A percentile compares a stretch with the other conserved stretches of the same genome.
Evolutionary conservation across 2,888 invertebrate genomes (phyloP).

Genomic region (Plebejus anna): DNA sequence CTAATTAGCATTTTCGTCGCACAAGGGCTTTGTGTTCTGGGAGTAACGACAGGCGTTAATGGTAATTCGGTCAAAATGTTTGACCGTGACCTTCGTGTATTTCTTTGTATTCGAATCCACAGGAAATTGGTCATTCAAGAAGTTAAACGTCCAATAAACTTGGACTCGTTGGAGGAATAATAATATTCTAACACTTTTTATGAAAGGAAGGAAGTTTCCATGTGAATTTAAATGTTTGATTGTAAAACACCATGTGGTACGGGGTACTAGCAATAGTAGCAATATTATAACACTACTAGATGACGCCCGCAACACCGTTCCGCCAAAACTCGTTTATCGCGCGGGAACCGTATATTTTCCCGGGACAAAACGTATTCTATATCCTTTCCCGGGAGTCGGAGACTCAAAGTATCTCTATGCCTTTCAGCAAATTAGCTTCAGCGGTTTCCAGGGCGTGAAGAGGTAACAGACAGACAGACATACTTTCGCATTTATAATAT

Average conservation of each 20-base stretch:
- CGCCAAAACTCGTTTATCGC: too few species aligned
- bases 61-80: constrained; percentile 7
- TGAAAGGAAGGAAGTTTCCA: background rate
- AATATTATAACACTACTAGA: too few species aligned
- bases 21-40: background rate
- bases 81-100: constrained; percentile 1
- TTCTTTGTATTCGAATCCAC: constrained; percentile 10
- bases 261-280: too few species aligned
- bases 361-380: too few species aligned
- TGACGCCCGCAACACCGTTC: too few species aligned
- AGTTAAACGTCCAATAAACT: constrained; percentile 10
- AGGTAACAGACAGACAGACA: too few species aligned
- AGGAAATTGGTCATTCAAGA: constrained; percentile 14
- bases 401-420: too few species aligned
- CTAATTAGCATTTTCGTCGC: background rate
- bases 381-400: too few species aligned
- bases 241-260: background rate
- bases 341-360: too few species aligned
- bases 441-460: too few species aligned
- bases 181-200: background rate
- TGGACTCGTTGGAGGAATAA: background rate
- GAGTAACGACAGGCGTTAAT: background rate
- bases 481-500: too few species aligned
- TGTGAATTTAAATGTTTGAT: background rate
- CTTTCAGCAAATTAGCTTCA: too few species aligned